Evolutionary conservation across 2,113 vertebrate species (phyloP).

Genomic region (Aphyosemion australe): DNA sequence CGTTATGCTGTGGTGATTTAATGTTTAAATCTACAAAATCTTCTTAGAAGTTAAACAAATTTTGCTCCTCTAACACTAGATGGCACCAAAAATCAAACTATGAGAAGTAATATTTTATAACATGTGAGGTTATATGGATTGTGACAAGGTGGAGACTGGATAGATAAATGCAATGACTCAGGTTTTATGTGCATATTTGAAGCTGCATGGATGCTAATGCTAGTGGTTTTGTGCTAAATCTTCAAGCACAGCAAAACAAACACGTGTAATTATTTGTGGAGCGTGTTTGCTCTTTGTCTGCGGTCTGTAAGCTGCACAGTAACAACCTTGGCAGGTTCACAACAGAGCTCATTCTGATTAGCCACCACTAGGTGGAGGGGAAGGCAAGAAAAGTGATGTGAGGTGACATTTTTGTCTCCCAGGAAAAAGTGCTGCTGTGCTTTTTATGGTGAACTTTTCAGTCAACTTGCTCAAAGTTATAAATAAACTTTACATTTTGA

Average conservation of each 20-base stretch:
- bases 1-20: too few species aligned
- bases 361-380: constrained; percentile 48
- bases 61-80: constrained; percentile 40
- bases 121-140: neutral
- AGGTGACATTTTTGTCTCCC: neutral
- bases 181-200: neutral
- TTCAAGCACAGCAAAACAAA: constrained; percentile 33
- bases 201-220: neutral
- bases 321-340: constrained; percentile 41
- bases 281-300: constrained; percentile 36
- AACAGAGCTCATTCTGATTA: neutral
- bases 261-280: constrained; percentile 31
- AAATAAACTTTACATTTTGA: neutral
- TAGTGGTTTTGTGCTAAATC: neutral
- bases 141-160: neutral
- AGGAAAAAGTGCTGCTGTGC: neutral
- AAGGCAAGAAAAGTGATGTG: constrained; percentile 15
- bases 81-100: constrained; percentile 20
- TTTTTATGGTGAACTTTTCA: constrained; percentile 18
- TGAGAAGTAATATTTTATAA: neutral
- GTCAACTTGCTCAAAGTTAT: constrained; percentile 9
- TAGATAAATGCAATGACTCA: neutral
- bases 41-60: too few species aligned
- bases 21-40: too few species aligned
- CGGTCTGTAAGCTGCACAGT: constrained; percentile 40